A percentile compares a stretch with the other conserved stretches of the same genome.
These are phyloP conservation scores for Chrysoperla carnea DNA, from an alignment of 1,140 invertebrate species.

Conservation along the genomic window DNA sequence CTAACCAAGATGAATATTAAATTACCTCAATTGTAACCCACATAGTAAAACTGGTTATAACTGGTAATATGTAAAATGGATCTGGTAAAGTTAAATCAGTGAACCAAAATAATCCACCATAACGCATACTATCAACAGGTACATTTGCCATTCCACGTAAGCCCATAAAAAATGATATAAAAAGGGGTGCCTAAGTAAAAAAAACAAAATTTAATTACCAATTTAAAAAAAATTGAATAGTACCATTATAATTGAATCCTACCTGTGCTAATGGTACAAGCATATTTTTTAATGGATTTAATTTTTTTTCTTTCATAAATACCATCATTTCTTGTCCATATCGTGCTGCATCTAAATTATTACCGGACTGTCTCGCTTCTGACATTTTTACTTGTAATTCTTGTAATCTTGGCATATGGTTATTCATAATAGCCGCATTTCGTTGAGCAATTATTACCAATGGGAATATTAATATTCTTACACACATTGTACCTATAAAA, in stretches of 20 bases:
- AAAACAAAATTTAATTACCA: conserved; percentile 4
- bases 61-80: conserved; percentile 74
- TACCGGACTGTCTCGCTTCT: conserved; percentile 60
- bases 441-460: conserved; percentile 61
- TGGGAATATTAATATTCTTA: conserved; percentile 64
- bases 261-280: conserved; percentile 68
- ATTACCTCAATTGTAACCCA: conserved; percentile 59
- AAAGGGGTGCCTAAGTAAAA: conserved; percentile 56
- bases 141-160: conserved; percentile 68
- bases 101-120: conserved; percentile 89
- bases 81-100: conserved; percentile 78
- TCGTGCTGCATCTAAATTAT: conserved; percentile 55
- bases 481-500: conserved; percentile 48
- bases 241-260: conserved; percentile 6
- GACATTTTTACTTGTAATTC: conserved; percentile 63
- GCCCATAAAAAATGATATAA: conserved; percentile 79
- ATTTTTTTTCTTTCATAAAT: conserved; percentile 63
- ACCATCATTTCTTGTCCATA: conserved; percentile 54
- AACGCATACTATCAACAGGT: conserved; percentile 72
- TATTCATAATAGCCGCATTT: conserved; percentile 60
- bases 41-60: conserved; percentile 67
- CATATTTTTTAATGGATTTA: conserved; percentile 68
- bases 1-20: too few relatives aligned
- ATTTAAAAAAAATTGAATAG: conserved; percentile 5
- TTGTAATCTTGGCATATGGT: conserved; percentile 65